phyloP scores from a whole-genome alignment of 2,113 vertebrate genomes.

The Eira barbara region DNA sequence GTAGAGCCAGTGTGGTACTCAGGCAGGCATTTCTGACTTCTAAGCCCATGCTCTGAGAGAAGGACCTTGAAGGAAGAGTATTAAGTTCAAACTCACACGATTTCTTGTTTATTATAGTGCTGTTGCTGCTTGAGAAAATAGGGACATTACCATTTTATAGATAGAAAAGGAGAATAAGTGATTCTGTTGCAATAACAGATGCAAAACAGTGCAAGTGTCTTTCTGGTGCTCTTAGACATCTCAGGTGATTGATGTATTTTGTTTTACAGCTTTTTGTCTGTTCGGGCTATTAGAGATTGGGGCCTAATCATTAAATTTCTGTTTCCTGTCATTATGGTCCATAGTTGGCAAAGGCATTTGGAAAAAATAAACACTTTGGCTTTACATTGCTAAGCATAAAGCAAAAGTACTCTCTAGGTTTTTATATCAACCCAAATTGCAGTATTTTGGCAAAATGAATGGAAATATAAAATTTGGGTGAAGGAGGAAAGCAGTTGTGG shows the following conservation, averaged over 20 bases:
- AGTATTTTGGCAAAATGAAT: constrained; percentile 11
- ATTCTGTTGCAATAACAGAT: background rate
- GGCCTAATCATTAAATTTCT: constrained; percentile 55
- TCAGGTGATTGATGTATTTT: constrained; percentile 21
- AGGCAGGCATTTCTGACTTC: background rate
- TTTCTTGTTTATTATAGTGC: constrained; percentile 32
- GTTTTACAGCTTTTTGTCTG: constrained; percentile 1
- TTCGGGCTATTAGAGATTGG: background rate
- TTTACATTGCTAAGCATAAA: constrained; percentile 1
- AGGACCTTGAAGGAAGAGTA: background rate
- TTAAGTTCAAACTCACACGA: background rate
- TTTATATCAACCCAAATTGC: background rate
- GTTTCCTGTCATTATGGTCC: background rate
- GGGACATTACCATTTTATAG: background rate
- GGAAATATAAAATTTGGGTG: constrained; percentile 26
- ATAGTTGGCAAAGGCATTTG: constrained; percentile 31
- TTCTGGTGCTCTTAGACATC: background rate
- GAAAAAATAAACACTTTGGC: background rate
- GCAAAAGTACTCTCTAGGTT: background rate
- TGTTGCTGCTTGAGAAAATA: constrained; percentile 20
- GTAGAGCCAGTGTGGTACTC: background rate
- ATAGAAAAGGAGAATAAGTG: background rate
- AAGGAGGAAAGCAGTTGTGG: background rate
- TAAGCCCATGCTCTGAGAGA: background rate
- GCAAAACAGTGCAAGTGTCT: background rate